Percentiles rank a stretch among this genome's conserved stretches.
These are phyloP conservation scores for Drosophila nr. perissopoda DNA, from an alignment of 2,888 invertebrate genomes.

Conservation along the genomic window DNA sequence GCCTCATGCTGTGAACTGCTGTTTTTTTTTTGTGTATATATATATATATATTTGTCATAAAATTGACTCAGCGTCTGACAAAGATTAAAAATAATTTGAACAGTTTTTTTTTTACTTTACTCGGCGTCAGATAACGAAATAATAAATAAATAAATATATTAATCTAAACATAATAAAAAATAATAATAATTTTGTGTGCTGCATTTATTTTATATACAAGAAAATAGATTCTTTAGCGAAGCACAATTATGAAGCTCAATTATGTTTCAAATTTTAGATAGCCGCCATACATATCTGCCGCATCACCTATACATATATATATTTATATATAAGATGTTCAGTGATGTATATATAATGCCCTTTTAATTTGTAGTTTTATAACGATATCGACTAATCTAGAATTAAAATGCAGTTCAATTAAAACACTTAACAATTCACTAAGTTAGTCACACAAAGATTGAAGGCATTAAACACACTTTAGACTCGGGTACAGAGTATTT, in stretches of 20 bases:
- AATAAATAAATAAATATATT: background rate
- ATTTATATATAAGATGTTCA: background rate
- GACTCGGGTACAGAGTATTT: constrained; percentile 7
- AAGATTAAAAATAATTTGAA: too few relatives aligned
- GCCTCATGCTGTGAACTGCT: background rate
- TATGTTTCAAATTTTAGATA: background rate
- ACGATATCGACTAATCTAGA: background rate
- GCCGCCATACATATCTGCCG: background rate
- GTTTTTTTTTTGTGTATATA: background rate
- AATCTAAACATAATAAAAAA: background rate
- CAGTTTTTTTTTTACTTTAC: background rate
- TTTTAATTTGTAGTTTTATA: background rate
- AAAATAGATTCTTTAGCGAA: background rate
- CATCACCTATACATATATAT: background rate
- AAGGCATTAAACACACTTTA: background rate
- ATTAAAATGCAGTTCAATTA: background rate
- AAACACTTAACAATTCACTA: too few relatives aligned
- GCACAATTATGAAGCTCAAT: background rate
- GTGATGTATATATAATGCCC: too few relatives aligned
- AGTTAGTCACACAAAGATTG: background rate
- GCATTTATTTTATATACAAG: background rate
- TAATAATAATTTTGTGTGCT: background rate
- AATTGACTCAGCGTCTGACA: background rate
- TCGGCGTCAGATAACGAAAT: background rate
- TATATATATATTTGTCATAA: background rate